Conservation (phyloP, 1,140 invertebrate species). For the Drosophila pallidifrons region DNA sequence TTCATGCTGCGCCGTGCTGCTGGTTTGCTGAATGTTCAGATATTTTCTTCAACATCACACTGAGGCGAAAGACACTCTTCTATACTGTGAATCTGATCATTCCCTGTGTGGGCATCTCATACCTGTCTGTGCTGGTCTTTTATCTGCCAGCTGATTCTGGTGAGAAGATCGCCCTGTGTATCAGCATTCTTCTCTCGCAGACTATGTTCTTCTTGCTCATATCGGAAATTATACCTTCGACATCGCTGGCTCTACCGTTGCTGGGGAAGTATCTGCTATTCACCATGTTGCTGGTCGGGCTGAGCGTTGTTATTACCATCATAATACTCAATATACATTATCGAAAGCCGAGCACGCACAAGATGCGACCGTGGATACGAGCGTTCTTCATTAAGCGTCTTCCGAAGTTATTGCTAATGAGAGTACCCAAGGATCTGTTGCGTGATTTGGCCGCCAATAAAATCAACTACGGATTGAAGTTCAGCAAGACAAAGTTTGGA, state of each 20-base stretch:
- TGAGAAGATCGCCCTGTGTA: slow-evolving; percentile 99
- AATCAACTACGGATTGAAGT: slow-evolving; percentile 88
- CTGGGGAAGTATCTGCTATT: slow-evolving; percentile 99
- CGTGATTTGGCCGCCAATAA: slow-evolving; percentile 92
- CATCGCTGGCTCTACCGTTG: slow-evolving; percentile 97
- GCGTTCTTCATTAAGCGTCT: slow-evolving; percentile 94
- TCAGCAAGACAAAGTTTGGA: slow-evolving; percentile 88
- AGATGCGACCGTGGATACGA: slow-evolving; percentile 96
- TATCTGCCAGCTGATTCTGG: slow-evolving; percentile 99
- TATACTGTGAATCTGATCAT: slow-evolving; percentile 98
- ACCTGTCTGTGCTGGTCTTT: slow-evolving; percentile 96
- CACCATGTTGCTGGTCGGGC: slow-evolving; percentile 98
- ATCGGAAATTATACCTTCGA: slow-evolving; percentile 99
- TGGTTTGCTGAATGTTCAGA: slow-evolving; percentile 87
- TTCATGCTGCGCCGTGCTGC: slow-evolving; percentile 64
- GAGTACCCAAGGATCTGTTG: slow-evolving; percentile 92
- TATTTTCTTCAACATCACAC: slow-evolving; percentile 99
- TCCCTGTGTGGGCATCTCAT: slow-evolving; percentile 96
- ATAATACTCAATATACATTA: slow-evolving; percentile 99
- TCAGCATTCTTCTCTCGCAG: slow-evolving; percentile 98
- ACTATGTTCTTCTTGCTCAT: slow-evolving; percentile 99
- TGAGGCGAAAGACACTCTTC: slow-evolving; percentile 97
- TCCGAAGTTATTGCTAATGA: slow-evolving; percentile 93
- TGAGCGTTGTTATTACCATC: slow-evolving; percentile 98
- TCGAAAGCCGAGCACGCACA: slow-evolving; percentile 98